These are phyloP conservation scores for Anguilla anguilla DNA, from an alignment of 2,797 vertebrate species.

Conservation along the genomic window DNA sequence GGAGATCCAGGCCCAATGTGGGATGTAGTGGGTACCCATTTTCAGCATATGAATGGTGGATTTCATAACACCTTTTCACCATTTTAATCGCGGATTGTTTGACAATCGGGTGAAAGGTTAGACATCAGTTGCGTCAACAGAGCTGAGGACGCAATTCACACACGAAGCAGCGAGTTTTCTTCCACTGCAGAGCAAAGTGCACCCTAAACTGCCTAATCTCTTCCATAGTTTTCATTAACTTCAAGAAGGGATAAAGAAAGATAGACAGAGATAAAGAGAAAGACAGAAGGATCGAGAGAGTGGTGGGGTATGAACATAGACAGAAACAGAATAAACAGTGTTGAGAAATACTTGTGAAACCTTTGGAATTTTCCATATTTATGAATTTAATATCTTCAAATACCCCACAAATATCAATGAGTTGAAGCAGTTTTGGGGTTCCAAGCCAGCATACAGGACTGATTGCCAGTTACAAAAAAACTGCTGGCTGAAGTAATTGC, in stretches of 20 bases:
- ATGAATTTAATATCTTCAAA: too few species aligned
- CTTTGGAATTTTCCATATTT: neutral
- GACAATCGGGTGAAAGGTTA: too few species aligned
- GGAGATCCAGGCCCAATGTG: too few species aligned
- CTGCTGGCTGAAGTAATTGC: neutral
- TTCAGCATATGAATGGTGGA: too few species aligned
- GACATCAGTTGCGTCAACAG: neutral
- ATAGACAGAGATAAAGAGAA: slow-evolving; percentile 24
- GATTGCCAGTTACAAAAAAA: neutral
- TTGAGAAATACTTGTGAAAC: neutral
- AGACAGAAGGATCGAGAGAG: neutral
- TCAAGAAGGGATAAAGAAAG: neutral
- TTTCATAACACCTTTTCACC: too few species aligned
- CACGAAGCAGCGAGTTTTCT: neutral
- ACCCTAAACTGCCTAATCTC: neutral
- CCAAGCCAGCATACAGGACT: neutral
- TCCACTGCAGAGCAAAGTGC: neutral
- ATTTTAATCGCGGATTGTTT: too few species aligned
- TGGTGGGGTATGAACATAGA: neutral
- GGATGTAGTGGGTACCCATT: too few species aligned
- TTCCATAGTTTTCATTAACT: neutral
- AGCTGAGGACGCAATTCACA: neutral
- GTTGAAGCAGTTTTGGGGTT: too few species aligned
- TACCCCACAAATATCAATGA: too few species aligned
- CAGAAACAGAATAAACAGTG: neutral